Evolutionary conservation across 2,888 invertebrate species (phyloP), one percentile per base, ranked within the genome.

Genomic region (Tricholauxania praeusta): DNA sequence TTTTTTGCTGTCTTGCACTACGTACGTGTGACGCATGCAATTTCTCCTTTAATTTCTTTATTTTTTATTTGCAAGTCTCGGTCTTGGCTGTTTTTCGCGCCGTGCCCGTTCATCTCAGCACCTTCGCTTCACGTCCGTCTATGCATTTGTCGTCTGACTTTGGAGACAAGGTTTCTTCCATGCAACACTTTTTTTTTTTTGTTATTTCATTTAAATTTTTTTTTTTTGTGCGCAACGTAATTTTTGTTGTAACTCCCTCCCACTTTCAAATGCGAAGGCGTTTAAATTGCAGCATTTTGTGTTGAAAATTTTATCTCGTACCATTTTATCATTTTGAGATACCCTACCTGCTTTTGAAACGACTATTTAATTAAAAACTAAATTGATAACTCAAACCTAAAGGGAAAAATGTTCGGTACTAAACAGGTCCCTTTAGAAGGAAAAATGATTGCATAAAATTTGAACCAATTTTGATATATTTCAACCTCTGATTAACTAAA

Each of bases 41-140:
- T 66, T 64, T 72, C 66, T 66, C 51, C 59, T 60, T 51, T 60
- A 48, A 57, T 72, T 57, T 72, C 1, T 57, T 63, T 59, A 65
- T 49, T 65, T 49, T n/a, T 64, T 17, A n/a, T 17, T 17, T 63
- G n/a, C 4, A 32, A 39, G 39, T 39, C n/a, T 39, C 19, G 14
- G 48, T 64, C 64, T 17, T 39, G 39, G 39, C 39, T 39, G 39
- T 39, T 10, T 39, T 10, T 7, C 39, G 10, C 10, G 10, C 15
- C 17, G 3, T 12, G 28, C 28, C 51, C 51, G 12, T 22, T 14
- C 22, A 4, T 49, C 48, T 14, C 22, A 8, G 22, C 15, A 19
- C 12, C 22, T 60, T 60, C 28, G 4, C 15, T 6, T 19, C 12
- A 12, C 39, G 39, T 39, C 10, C 1, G 39, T 10, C 10, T 28